Evolutionary conservation across 2,888 invertebrate genomes (phyloP).

Genomic region (Amblyjoppa proteus): DNA sequence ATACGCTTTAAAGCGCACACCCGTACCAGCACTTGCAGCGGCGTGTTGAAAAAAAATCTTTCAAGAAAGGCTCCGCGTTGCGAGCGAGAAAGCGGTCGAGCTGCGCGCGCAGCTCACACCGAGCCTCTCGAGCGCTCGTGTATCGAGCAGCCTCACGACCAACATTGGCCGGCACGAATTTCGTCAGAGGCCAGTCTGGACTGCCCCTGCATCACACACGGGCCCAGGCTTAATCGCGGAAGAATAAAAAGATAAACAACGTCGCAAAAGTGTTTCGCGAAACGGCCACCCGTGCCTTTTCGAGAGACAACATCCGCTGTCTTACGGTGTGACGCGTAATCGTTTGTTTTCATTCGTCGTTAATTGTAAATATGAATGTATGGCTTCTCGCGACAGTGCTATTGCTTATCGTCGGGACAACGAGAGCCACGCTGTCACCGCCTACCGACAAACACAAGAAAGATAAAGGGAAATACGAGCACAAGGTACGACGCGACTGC

Average conservation of each 20-base stretch:
- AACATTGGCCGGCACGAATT: too few species aligned
- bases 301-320: neutral
- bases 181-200: neutral
- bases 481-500: conserved; percentile 65
- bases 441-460: conserved; percentile 68
- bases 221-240: neutral
- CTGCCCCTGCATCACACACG: neutral
- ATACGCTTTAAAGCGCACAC: too few species aligned
- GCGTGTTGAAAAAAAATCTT: too few species aligned
- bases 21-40: too few species aligned
- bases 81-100: neutral
- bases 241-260: neutral
- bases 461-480: conserved; percentile 68
- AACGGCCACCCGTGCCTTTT: conserved; percentile 10
- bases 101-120: neutral
- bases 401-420: conserved; percentile 63
- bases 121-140: neutral
- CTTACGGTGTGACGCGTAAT: neutral
- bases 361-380: conserved; percentile 67
- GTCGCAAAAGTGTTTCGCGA: neutral
- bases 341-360: conserved; percentile 13
- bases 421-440: conserved; percentile 71
- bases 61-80: neutral
- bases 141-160: neutral
- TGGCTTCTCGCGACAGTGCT: conserved; percentile 58